Conservation (phyloP, 1,140 invertebrate genomes). For the Ceratosolen fusciceps region DNA sequence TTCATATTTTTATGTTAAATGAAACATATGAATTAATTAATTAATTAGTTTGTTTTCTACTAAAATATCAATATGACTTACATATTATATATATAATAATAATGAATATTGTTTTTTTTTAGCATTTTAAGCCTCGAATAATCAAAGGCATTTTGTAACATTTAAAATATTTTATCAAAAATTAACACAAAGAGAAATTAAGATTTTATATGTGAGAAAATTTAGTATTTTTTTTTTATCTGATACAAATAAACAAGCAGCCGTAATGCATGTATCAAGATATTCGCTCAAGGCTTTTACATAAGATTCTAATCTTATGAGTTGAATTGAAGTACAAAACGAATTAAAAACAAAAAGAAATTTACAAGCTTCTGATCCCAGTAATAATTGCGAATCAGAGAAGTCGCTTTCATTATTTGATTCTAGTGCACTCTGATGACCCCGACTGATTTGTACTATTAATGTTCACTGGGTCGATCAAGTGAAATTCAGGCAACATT, state of each 20-base stretch:
- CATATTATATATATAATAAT: too few species aligned
- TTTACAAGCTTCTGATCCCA: background rate
- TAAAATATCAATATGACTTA: too few species aligned
- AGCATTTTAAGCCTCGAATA: too few species aligned
- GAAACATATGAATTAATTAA: too few species aligned
- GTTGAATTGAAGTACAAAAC: background rate
- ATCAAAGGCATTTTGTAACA: too few species aligned
- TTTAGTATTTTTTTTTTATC: too few species aligned
- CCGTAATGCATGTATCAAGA: background rate
- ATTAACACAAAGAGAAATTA: background rate
- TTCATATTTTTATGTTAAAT: too few species aligned
- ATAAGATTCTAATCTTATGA: slow-evolving; percentile 6
- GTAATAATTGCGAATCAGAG: background rate
- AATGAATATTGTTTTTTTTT: too few species aligned
- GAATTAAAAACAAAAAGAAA: background rate
- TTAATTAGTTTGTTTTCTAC: too few species aligned
- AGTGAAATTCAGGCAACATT: slow-evolving; percentile 14
- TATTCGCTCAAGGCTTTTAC: background rate
- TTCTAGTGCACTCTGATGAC: background rate
- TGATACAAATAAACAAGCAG: background rate
- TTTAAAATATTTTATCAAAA: too few species aligned
- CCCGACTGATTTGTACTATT: slow-evolving; percentile 23
- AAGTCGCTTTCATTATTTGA: slow-evolving; percentile 10
- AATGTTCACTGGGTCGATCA: slow-evolving; percentile 12
- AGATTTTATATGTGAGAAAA: too few species aligned